Evolutionary conservation across 2,797 vertebrate genomes (phyloP).

Genomic region (Parambassis ranga): DNA sequence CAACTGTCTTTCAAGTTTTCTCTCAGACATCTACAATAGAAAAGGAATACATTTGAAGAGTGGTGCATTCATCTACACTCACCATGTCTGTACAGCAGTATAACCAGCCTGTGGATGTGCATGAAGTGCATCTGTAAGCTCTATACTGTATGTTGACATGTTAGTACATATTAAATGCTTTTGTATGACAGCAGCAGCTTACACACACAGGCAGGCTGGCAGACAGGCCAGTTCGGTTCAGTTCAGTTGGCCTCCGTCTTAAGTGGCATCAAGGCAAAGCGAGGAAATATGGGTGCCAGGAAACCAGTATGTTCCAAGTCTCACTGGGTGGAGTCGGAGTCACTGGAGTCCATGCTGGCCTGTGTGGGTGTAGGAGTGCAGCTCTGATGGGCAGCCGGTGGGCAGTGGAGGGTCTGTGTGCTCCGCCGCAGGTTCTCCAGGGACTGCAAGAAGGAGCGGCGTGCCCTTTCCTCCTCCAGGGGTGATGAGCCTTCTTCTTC

Average conservation of each 20-base stretch:
- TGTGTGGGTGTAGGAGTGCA: conserved; percentile 79
- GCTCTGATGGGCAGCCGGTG: conserved; percentile 68
- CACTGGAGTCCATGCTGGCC: conserved; percentile 93
- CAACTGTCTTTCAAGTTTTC: conserved; percentile 41
- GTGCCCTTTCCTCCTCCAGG: conserved; percentile 93
- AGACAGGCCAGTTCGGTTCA: conserved; percentile 54
- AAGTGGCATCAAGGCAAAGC: conserved; percentile 49
- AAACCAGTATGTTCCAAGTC: neutral
- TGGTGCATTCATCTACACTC: conserved; percentile 40
- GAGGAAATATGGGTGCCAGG: neutral
- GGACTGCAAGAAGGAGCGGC: conserved; percentile 93
- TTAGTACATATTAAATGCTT: conserved; percentile 58
- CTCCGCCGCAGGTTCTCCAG: conserved; percentile 94
- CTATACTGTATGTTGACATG: conserved; percentile 43
- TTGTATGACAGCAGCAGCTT: conserved; percentile 41
- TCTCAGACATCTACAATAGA: conserved; percentile 55
- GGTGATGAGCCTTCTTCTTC: conserved; percentile 95
- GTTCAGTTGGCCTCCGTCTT: conserved; percentile 63
- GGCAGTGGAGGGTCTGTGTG: conserved; percentile 87
- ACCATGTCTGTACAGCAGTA: conserved; percentile 50
- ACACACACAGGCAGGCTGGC: conserved; percentile 47
- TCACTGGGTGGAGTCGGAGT: conserved; percentile 94
- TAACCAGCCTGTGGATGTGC: conserved; percentile 38
- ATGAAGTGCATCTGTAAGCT: conserved; percentile 36
- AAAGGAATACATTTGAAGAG: conserved; percentile 71